Conservation (phyloP, 2,113 vertebrate species). For the Garra rufa region DNA sequence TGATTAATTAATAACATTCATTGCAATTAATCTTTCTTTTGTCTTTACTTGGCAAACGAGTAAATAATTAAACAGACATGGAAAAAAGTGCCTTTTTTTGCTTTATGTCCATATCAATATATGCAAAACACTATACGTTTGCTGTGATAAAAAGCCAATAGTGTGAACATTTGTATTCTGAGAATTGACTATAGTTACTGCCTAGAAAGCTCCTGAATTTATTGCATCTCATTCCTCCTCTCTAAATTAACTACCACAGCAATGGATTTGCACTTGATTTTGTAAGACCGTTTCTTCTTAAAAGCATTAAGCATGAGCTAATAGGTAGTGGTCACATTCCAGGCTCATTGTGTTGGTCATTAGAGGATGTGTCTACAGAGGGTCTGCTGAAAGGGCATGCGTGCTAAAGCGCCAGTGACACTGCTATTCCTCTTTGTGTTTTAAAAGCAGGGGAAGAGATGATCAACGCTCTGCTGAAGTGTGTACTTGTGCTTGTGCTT, state of each 20-base stretch:
- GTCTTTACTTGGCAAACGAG: background rate
- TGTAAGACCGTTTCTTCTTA: conserved; percentile 16
- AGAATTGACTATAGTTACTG: background rate
- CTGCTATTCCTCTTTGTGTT: conserved; percentile 27
- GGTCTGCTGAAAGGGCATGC: background rate
- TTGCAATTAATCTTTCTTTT: background rate
- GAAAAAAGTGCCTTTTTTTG: background rate
- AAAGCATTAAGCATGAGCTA: conserved; percentile 42
- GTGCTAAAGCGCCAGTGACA: conserved; percentile 35
- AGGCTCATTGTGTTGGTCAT: conserved; percentile 47
- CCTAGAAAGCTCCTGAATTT: conserved; percentile 9
- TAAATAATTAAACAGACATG: background rate
- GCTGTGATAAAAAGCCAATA: background rate
- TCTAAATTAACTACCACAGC: background rate
- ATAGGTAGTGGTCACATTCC: conserved; percentile 43
- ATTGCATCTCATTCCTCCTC: background rate
- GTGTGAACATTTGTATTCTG: background rate
- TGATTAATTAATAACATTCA: background rate
- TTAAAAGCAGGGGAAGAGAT: conserved; percentile 13
- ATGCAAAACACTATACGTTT: background rate
- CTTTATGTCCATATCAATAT: background rate
- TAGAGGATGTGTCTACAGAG: conserved; percentile 33
- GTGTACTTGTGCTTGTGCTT: conserved; percentile 29
- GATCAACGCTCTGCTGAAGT: conserved; percentile 8
- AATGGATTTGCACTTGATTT: conserved; percentile 33